Base-by-base conservation (phyloP, 2,797 vertebrate genomes). In the Serranus cabrilla region DNA sequence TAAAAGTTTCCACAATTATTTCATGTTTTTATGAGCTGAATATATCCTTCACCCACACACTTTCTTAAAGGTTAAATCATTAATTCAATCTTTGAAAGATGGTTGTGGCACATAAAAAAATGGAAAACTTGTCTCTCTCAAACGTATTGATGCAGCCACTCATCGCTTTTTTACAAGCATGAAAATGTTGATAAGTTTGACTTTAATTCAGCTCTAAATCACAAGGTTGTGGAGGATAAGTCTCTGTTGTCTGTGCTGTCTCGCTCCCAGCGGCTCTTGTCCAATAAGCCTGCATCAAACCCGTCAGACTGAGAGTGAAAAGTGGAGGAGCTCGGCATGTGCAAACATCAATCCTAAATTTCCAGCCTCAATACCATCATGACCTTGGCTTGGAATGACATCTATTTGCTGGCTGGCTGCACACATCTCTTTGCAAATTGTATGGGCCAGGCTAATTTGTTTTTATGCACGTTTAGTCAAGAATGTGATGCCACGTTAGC, bases 381-480 rank as follows among this genome's bases (percentile, higher is more conserved):
- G 95, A 95, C 95, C 95, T 95, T 95, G 95, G 93, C 91, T 93
- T 91, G 91, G 91, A 95, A 93, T 94, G 95, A 95, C 93, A 94
- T 95, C 95, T 93, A 95, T 95, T 95, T 95, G 91, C 92, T 93
- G 94, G 91, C 92, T 95, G 94, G 93, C 91, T 95, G 94, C 92
- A 94, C 94, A 95, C 94, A 93, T 94, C 94, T 95, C 91, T 94
- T 94, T 94, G 93, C 93, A 95, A 94, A 94, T 94, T 93, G 94
- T 92, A 94, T 92, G 91, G 94, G 88, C 92, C 91, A 91, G 91
- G 92, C 93, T 95, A 94, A 95, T 95, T 95, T 95, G 95, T 95
- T 95, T 95, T 95, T 95, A 95, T 95, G 95, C 94, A 94, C 92
- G 90, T 95, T 95, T 95, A 94, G 94, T 93, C 93, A 93, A 91